phyloP scores from a whole-genome alignment of 2,888 invertebrate species.

The Pediacus dermestoides region DNA sequence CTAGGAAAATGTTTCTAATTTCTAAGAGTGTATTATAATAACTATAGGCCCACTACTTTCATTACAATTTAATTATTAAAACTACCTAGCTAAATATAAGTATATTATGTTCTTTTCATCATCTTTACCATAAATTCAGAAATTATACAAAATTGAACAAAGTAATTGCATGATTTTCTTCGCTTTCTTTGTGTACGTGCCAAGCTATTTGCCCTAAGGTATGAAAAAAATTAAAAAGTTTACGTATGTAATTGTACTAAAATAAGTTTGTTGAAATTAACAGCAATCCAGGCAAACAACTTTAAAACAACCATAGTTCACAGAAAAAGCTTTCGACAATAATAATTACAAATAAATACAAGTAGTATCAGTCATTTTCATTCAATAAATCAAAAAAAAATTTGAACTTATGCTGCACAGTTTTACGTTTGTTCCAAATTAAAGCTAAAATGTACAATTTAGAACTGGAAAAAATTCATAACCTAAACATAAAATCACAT shows the following conservation, averaged over 20 bases:
- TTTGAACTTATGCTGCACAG: conserved; percentile 1
- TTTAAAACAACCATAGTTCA: not conserved
- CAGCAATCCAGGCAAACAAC: conserved; percentile 3
- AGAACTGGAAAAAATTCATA: not conserved
- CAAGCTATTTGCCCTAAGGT: too few species aligned
- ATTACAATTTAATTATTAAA: conserved; percentile 42
- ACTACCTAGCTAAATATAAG: conserved; percentile 45
- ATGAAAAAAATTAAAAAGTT: too few species aligned
- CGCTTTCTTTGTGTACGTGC: too few species aligned
- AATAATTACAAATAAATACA: conserved; percentile 8
- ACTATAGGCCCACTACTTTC: conserved; percentile 47
- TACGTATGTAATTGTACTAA: too few species aligned
- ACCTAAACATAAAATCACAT: not conserved
- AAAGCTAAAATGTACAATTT: conserved; percentile 12
- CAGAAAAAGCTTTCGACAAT: not conserved
- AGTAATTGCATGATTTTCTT: too few species aligned
- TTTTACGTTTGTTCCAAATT: conserved; percentile 9
- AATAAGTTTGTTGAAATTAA: too few species aligned
- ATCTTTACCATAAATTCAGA: too few species aligned
- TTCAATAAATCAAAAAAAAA: conserved; percentile 3
- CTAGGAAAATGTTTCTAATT: conserved; percentile 28
- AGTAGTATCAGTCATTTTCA: conserved; percentile 7
- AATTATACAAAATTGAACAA: too few species aligned
- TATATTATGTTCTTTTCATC: conserved; percentile 26
- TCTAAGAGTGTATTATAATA: conserved; percentile 33